Conservation (phyloP, 1,140 invertebrate species). For the Triops longicaudatus region DNA sequence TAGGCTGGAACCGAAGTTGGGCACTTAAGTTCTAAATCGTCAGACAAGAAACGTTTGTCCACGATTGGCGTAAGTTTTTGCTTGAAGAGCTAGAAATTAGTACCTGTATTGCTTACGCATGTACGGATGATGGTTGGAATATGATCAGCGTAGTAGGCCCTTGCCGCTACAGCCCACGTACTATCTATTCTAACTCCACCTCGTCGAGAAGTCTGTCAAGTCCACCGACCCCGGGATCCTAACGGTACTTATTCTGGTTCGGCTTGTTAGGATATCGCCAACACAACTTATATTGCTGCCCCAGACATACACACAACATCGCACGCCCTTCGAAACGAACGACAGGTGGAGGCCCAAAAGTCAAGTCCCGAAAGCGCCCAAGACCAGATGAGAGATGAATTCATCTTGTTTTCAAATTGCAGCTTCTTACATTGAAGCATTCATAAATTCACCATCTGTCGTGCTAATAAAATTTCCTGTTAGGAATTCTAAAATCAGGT, state of each 20-base stretch:
- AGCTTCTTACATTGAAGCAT: not conserved
- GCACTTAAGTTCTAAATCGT: too few relatives aligned
- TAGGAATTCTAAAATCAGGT: too few relatives aligned
- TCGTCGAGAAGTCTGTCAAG: not conserved
- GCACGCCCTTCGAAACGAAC: not conserved
- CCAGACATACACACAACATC: too few relatives aligned
- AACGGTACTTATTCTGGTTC: not conserved
- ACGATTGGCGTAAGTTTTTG: too few relatives aligned
- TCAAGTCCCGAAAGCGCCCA: not conserved
- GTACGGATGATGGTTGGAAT: too few relatives aligned
- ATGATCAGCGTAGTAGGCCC: too few relatives aligned
- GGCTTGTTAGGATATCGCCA: not conserved
- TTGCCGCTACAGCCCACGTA: not conserved
- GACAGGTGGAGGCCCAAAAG: not conserved
- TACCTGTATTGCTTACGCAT: too few relatives aligned
- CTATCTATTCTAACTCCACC: not conserved
- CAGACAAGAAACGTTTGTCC: too few relatives aligned
- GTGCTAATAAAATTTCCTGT: too few relatives aligned
- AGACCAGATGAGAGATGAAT: not conserved
- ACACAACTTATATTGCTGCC: too few relatives aligned
- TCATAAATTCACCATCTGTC: not conserved
- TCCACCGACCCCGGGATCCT: constrained; percentile 9
- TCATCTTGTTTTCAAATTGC: not conserved
- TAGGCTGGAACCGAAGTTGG: too few relatives aligned
- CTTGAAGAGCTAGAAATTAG: too few relatives aligned